phyloP scores from a whole-genome alignment of 2,113 vertebrate species.

The Pollimyrus isidori region DNA sequence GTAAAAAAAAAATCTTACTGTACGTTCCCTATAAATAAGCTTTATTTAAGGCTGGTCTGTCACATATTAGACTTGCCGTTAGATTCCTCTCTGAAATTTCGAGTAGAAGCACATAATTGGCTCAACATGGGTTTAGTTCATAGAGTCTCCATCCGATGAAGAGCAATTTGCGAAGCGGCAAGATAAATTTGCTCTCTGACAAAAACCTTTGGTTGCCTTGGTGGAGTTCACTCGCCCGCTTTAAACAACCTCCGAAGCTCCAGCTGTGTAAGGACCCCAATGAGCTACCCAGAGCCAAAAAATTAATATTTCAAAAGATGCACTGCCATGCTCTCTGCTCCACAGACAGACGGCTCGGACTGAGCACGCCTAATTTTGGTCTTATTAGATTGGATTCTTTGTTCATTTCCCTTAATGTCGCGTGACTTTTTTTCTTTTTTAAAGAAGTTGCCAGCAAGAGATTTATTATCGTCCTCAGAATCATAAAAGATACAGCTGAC shows the following conservation, averaged over 20 bases:
- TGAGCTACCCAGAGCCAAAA: background rate
- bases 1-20: background rate
- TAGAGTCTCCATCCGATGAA: background rate
- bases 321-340: background rate
- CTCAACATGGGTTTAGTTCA: background rate
- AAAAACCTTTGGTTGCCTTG: background rate
- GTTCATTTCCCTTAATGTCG: background rate
- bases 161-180: background rate
- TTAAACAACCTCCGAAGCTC: background rate
- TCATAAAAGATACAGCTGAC: background rate
- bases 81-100: background rate
- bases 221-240: background rate
- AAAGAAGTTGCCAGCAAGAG: background rate
- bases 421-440: background rate
- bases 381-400: background rate
- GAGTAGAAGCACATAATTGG: constrained; percentile 1
- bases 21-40: background rate
- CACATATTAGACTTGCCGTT: background rate
- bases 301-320: constrained; percentile 16
- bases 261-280: background rate
- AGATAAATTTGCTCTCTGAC: background rate
- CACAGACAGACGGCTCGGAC: background rate
- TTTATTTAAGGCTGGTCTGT: background rate
- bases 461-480: background rate
- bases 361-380: background rate